phyloP scores from a whole-genome alignment of 2,888 invertebrate genomes.

The Cenopis cana region DNA sequence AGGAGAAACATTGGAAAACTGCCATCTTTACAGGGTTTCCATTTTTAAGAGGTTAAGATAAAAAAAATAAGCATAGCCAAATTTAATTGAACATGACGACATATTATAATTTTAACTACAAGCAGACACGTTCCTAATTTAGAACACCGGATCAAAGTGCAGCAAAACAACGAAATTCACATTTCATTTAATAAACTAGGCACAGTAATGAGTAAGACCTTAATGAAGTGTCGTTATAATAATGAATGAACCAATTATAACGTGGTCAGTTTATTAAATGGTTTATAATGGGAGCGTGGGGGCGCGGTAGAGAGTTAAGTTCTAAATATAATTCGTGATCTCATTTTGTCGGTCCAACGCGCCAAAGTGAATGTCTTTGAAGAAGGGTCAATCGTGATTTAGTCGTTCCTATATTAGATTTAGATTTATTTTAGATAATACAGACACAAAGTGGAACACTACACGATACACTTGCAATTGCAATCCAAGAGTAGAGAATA shows the following conservation, averaged over 20 bases:
- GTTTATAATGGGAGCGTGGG: conserved; percentile 29
- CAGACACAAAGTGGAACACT: no score
- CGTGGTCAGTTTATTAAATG: conserved; percentile 27
- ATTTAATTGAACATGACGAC: not conserved
- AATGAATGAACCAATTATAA: conserved; percentile 26
- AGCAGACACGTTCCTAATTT: not conserved
- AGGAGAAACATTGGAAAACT: no score
- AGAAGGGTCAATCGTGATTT: not conserved
- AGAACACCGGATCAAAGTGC: not conserved
- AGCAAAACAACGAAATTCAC: not conserved
- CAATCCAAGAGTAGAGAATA: not conserved
- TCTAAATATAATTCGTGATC: conserved; percentile 46
- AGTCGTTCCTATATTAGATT: no score
- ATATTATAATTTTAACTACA: not conserved
- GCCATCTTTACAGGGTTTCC: no score
- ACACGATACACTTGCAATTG: not conserved
- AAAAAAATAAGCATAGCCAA: no score
- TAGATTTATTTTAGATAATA: no score
- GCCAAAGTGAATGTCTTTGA: conserved; percentile 8
- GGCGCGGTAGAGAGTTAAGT: conserved; percentile 28
- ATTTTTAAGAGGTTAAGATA: no score
- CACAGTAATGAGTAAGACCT: not conserved
- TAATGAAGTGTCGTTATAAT: conserved; percentile 11
- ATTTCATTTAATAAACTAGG: not conserved
- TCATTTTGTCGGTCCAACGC: conserved; percentile 35